Conservation (phyloP, 2,797 vertebrate species). For the Chelonia mydas region DNA sequence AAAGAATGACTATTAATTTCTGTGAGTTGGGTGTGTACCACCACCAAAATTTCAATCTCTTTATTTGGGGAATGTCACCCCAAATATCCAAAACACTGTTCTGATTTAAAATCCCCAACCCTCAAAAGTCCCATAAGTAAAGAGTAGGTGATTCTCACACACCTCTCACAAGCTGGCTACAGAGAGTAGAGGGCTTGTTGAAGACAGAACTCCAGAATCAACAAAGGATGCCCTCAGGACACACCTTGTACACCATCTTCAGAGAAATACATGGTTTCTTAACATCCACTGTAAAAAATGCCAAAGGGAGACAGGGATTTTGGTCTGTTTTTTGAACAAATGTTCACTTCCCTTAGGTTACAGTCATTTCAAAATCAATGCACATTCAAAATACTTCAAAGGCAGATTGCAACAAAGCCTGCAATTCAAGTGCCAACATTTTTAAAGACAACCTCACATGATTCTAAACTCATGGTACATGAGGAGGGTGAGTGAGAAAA, state of each 20-base stretch:
- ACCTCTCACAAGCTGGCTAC: accelerated
- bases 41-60: accelerated
- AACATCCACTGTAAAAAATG: not conserved
- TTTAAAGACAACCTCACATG: not conserved
- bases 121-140: not conserved
- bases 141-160: accelerated
- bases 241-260: not conserved
- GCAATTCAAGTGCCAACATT: not conserved
- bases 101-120: accelerated
- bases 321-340: too few relatives aligned
- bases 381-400: not conserved
- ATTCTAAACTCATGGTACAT: too few relatives aligned
- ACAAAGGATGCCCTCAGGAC: accelerated
- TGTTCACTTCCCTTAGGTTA: not conserved
- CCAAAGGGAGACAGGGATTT: not conserved
- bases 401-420: not conserved
- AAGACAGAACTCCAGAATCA: accelerated
- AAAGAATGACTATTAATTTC: not conserved
- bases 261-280: accelerated
- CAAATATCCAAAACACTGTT: not conserved
- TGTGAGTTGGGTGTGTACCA: not conserved
- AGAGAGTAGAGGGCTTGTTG: not conserved
- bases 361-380: not conserved
- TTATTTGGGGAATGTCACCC: not conserved
- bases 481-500: too few relatives aligned